Conservation (phyloP, 2,113 vertebrate genomes). For the Nothobranchius kuhntae region DNA sequence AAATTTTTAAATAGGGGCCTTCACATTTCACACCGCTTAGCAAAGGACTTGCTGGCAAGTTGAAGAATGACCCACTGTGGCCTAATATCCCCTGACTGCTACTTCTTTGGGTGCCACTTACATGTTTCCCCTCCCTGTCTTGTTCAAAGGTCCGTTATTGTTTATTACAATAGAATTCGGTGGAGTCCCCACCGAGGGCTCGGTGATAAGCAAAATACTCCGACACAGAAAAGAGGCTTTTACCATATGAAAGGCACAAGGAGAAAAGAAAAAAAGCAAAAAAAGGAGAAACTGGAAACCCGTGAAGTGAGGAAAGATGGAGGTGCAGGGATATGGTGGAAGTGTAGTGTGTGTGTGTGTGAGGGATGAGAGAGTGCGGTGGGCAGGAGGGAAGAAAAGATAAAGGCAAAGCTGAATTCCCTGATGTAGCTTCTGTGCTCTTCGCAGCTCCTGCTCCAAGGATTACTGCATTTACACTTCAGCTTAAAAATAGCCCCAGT, state of each 20-base stretch:
- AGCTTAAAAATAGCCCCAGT: conserved; percentile 79
- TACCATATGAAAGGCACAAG: conserved; percentile 68
- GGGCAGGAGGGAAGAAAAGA: conserved; percentile 28
- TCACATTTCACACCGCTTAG: background rate
- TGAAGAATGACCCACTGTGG: conserved; percentile 41
- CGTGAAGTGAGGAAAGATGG: conserved; percentile 54
- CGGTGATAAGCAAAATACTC: conserved; percentile 64
- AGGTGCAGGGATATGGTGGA: conserved; percentile 39
- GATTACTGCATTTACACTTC: conserved; percentile 82
- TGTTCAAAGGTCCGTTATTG: conserved; percentile 65
- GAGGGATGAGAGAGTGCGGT: conserved; percentile 15
- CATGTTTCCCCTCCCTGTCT: conserved; percentile 56
- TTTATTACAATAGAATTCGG: conserved; percentile 61
- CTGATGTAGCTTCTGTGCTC: conserved; percentile 67
- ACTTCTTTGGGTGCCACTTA: conserved; percentile 43
- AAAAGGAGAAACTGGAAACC: conserved; percentile 25
- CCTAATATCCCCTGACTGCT: conserved; percentile 55
- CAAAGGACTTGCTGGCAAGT: conserved; percentile 27
- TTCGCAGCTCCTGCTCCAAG: conserved; percentile 70
- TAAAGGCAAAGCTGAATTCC: conserved; percentile 67
- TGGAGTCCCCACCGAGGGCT: conserved; percentile 57
- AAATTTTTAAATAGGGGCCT: conserved; percentile 2
- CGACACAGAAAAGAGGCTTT: conserved; percentile 59
- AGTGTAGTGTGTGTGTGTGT: conserved; percentile 12
- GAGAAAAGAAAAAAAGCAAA: conserved; percentile 24